Conservation (phyloP, 23 tunicate genomes). For the Styela plicata region DNA sequence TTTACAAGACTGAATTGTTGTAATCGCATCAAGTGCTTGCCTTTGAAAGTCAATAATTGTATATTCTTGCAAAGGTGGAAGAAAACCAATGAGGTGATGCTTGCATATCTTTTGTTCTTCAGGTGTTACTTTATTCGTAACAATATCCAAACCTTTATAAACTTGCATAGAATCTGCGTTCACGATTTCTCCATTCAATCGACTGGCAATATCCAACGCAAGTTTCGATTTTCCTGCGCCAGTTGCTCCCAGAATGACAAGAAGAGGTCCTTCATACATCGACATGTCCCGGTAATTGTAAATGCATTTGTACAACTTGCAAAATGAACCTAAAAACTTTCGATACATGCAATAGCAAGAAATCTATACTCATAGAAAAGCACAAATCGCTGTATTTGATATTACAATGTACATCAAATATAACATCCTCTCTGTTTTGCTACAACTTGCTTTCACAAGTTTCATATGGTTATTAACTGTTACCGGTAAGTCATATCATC, state of each 20-base stretch:
- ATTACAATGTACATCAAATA: too few species aligned
- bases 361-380: too few species aligned
- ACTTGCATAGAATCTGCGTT: slow-evolving; percentile 98
- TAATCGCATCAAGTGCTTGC: slow-evolving; percentile 38
- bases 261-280: slow-evolving; percentile 33
- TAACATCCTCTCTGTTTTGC: too few species aligned
- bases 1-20: slow-evolving; percentile 59
- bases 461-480: too few species aligned
- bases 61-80: slow-evolving; percentile 50
- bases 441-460: too few species aligned
- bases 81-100: slow-evolving; percentile 86
- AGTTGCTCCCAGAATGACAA: slow-evolving; percentile 90
- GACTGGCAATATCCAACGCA: slow-evolving; percentile 61
- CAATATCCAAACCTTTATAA: slow-evolving; percentile 85
- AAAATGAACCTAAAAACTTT: too few species aligned
- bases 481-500: too few species aligned
- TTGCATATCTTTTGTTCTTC: slow-evolving; percentile 73
- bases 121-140: slow-evolving; percentile 91
- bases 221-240: slow-evolving; percentile 98
- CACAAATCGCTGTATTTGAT: too few species aligned
- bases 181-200: slow-evolving; percentile 67
- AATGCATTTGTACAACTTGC: too few species aligned
- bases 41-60: slow-evolving; percentile 72
- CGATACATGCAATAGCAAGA: too few species aligned
- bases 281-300: background rate